Evolutionary conservation across 2,888 invertebrate genomes (phyloP).

Genomic region (Meliscaeva auricollis): DNA sequence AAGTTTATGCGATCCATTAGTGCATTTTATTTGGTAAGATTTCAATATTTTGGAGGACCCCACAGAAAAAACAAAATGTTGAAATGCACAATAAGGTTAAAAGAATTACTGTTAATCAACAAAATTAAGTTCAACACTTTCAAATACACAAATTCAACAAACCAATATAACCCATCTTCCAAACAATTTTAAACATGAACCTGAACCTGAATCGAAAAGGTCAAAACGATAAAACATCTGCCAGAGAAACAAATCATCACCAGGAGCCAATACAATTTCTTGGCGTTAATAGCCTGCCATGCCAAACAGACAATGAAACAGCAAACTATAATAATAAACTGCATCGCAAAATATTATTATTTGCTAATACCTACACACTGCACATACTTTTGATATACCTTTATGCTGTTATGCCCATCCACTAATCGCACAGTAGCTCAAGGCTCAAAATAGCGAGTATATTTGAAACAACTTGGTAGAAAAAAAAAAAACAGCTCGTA

Average conservation of each 20-base stretch:
- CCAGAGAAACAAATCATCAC: background rate
- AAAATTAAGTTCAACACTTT: too few species aligned
- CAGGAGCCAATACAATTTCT: constrained; percentile 19
- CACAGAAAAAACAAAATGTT: too few species aligned
- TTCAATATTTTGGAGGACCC: too few species aligned
- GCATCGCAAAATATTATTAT: constrained; percentile 24
- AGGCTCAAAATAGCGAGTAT: constrained; percentile 1
- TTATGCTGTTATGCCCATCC: background rate
- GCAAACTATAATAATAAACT: background rate
- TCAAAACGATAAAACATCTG: constrained; percentile 1
- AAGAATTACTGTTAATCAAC: too few species aligned
- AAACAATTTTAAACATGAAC: too few species aligned
- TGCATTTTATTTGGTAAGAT: too few species aligned
- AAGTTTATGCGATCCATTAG: too few species aligned
- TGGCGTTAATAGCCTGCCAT: constrained; percentile 27
- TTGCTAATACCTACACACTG: constrained; percentile 21
- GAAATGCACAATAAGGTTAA: too few species aligned
- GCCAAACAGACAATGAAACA: background rate
- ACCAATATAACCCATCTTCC: background rate
- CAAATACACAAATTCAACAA: too few species aligned
- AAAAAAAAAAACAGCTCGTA: background rate
- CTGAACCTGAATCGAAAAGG: background rate
- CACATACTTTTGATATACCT: background rate
- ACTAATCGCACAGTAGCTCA: constrained; percentile 41
- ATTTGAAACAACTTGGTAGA: background rate